Evolutionary conservation across 2,888 invertebrate genomes (phyloP).

Genomic region (Tillus elongatus): DNA sequence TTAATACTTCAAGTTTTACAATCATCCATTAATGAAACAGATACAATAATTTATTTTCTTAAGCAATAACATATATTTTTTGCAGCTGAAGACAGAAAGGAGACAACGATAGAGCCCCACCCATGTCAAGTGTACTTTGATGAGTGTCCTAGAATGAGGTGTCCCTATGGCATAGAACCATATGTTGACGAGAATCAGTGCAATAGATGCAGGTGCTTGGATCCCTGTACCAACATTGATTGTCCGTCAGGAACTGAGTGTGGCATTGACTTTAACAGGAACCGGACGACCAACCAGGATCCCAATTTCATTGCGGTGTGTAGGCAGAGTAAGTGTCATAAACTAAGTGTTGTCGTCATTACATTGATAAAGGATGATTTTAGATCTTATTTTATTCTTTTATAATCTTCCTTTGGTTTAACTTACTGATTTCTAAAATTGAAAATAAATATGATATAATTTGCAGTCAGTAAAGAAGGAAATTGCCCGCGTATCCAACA

Average conservation of each 20-base stretch:
- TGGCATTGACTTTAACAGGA: slow-evolving; percentile 51
- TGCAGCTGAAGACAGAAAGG: no score
- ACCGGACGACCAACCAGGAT: slow-evolving; percentile 29
- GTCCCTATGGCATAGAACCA: slow-evolving; percentile 63
- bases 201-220: slow-evolving; percentile 61
- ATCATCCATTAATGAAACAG: no score
- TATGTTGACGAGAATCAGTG: slow-evolving; percentile 55
- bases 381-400: no score
- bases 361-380: no score
- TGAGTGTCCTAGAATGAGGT: slow-evolving; percentile 55
- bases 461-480: slow-evolving; percentile 59
- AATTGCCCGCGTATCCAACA: slow-evolving; percentile 50
- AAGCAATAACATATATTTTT: slow-evolving; percentile 1
- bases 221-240: slow-evolving; percentile 57
- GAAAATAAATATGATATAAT: slow-evolving; percentile 11
- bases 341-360: no score
- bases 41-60: no score
- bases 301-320: slow-evolving; percentile 53
- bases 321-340: slow-evolving; percentile 47
- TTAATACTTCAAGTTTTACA: no score
- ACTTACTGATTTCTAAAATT: neutral
- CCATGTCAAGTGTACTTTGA: slow-evolving; percentile 50
- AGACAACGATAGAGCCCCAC: slow-evolving; percentile 25
- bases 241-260: slow-evolving; percentile 63
- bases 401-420: slow-evolving; percentile 4